Evolutionary conservation across 2,888 invertebrate species (phyloP).

Genomic region (Epsilonema sp.): DNA sequence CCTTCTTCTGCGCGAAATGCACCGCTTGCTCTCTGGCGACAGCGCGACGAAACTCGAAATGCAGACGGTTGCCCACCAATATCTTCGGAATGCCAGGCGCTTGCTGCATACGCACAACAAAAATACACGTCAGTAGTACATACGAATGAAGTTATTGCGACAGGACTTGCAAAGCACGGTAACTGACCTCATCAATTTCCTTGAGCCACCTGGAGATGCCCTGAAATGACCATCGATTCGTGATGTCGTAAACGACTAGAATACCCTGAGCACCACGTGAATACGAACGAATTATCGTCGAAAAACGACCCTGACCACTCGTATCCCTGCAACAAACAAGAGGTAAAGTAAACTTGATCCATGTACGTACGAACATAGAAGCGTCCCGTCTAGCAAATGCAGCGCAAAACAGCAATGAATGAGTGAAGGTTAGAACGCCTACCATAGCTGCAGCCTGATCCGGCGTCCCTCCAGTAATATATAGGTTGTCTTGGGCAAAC

Average conservation of each 20-base stretch:
- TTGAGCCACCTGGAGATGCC: slow-evolving; percentile 89
- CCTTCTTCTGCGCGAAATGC: slow-evolving; percentile 30
- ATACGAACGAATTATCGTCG: slow-evolving; percentile 86
- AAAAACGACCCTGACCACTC: slow-evolving; percentile 87
- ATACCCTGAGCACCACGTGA: slow-evolving; percentile 88
- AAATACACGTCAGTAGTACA: no score
- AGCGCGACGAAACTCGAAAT: slow-evolving; percentile 82
- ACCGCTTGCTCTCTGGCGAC: slow-evolving; percentile 32
- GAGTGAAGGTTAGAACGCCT: no score
- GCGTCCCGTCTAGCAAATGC: no score
- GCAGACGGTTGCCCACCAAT: slow-evolving; percentile 77
- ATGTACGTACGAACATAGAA: no score
- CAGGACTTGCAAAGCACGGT: no score
- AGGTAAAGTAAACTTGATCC: no score
- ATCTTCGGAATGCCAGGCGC: slow-evolving; percentile 97
- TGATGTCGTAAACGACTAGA: slow-evolving; percentile 87
- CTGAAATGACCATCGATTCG: slow-evolving; percentile 95
- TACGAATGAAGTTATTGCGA: no score
- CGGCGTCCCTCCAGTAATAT: no score
- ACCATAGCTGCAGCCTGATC: no score
- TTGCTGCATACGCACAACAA: slow-evolving; percentile 56
- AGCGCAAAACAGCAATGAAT: no score
- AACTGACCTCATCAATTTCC: slow-evolving; percentile 75
- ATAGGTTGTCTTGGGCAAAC: no score
- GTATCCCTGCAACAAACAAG: slow-evolving; percentile 48